These are phyloP conservation scores for Scomber japonicus DNA, from an alignment of 2,113 vertebrate genomes.

Conservation along the genomic window DNA sequence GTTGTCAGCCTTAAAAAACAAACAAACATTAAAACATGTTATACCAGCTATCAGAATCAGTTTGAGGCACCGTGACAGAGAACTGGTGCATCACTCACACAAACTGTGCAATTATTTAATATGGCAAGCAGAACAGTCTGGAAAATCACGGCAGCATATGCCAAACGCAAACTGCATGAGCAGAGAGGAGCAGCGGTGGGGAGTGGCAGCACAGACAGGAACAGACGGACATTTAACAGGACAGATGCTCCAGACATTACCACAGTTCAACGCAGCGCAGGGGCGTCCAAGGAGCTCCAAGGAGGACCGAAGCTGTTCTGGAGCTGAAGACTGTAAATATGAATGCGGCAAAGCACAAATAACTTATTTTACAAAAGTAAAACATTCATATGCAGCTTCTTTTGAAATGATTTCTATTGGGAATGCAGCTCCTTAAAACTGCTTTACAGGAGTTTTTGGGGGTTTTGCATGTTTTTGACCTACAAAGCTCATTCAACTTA, in stretches of 20 bases:
- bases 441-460: too few species aligned
- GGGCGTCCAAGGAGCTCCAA: constrained; percentile 39
- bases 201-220: constrained; percentile 41
- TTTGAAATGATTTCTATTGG: background rate
- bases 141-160: constrained; percentile 38
- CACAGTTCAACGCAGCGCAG: constrained; percentile 23
- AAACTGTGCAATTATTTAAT: constrained; percentile 24
- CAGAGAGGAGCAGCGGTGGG: constrained; percentile 37
- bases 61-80: background rate
- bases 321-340: background rate
- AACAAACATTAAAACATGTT: background rate
- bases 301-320: constrained; percentile 25
- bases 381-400: background rate
- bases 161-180: constrained; percentile 38
- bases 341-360: background rate
- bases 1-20: background rate
- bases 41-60: background rate
- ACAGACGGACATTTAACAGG: constrained; percentile 67
- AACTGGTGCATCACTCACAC: background rate
- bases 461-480: too few species aligned
- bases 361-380: background rate
- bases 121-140: constrained; percentile 7
- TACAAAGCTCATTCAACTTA: too few species aligned
- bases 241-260: constrained; percentile 63
- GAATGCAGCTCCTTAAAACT: background rate